Percentiles rank a stretch among this genome's conserved stretches.
phyloP scores from a whole-genome alignment of 2,113 vertebrate genomes.

The Gadus chalcogrammus region DNA sequence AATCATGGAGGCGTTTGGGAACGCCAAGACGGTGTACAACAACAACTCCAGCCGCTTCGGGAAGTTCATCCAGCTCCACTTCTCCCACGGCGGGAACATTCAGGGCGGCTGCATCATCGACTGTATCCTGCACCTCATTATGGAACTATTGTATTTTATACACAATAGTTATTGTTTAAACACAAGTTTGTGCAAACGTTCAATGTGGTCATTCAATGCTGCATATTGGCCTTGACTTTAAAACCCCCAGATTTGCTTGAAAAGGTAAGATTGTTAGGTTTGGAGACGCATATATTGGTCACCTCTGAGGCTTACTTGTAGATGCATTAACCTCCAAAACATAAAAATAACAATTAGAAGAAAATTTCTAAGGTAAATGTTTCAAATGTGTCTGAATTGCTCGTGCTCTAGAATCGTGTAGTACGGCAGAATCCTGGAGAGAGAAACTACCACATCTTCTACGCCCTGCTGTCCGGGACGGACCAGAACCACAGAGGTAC shows the following conservation, averaged over 20 bases:
- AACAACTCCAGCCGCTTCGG: constrained; percentile 93
- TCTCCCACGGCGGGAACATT: constrained; percentile 86
- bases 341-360: not conserved
- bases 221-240: constrained; percentile 52
- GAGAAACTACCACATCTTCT: constrained; percentile 91
- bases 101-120: constrained; percentile 88
- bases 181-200: not conserved
- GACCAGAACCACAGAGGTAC: constrained; percentile 80
- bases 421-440: constrained; percentile 87
- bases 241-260: constrained; percentile 71
- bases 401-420: constrained; percentile 81
- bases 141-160: too few species aligned
- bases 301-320: not conserved
- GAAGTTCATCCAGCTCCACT: constrained; percentile 91
- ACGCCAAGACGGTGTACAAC: constrained; percentile 91
- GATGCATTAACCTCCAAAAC: not conserved
- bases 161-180: too few species aligned
- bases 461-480: constrained; percentile 81
- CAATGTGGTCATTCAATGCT: not conserved
- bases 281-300: too few species aligned
- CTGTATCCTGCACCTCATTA: constrained; percentile 78
- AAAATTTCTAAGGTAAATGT: not conserved
- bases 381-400: not conserved
- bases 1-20: constrained; percentile 90
- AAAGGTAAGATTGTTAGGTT: constrained; percentile 59